Evolutionary conservation across 1,140 invertebrate species (phyloP).

Genomic region (Drosophila navojoa): DNA sequence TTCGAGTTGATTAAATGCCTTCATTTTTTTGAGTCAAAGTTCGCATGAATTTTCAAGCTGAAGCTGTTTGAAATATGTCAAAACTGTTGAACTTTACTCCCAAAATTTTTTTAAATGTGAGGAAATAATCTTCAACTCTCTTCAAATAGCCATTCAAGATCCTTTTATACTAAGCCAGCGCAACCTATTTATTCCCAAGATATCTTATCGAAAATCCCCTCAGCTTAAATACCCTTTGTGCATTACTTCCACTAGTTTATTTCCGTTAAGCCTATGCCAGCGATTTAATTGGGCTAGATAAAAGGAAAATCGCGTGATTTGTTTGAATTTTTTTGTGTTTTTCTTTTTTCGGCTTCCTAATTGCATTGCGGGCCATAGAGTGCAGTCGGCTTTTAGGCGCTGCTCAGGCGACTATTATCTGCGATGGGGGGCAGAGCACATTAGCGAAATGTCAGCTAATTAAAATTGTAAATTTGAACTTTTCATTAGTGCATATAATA

Average conservation of each 20-base stretch:
- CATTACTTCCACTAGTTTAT: not conserved
- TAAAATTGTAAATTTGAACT: conserved; percentile 79
- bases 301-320: conserved; percentile 30
- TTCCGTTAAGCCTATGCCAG: not conserved
- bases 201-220: too few species aligned
- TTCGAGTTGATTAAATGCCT: too few species aligned
- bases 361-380: conserved; percentile 29
- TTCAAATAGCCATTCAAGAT: too few species aligned
- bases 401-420: conserved; percentile 29
- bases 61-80: too few species aligned
- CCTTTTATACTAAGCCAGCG: too few species aligned
- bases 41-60: too few species aligned
- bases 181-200: too few species aligned
- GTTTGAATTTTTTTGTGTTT: conserved; percentile 15
- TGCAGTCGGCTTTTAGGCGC: conserved; percentile 25
- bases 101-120: too few species aligned
- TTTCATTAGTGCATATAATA: conserved; percentile 43
- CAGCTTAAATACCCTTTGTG: not conserved
- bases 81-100: too few species aligned
- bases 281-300: conserved; percentile 8
- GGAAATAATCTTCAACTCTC: too few species aligned
- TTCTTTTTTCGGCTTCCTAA: conserved; percentile 3
- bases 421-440: conserved; percentile 18
- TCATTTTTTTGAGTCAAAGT: too few species aligned
- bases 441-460: conserved; percentile 69